phyloP scores from a whole-genome alignment of 2,888 invertebrate species.

The Lasioglossum vierecki region DNA sequence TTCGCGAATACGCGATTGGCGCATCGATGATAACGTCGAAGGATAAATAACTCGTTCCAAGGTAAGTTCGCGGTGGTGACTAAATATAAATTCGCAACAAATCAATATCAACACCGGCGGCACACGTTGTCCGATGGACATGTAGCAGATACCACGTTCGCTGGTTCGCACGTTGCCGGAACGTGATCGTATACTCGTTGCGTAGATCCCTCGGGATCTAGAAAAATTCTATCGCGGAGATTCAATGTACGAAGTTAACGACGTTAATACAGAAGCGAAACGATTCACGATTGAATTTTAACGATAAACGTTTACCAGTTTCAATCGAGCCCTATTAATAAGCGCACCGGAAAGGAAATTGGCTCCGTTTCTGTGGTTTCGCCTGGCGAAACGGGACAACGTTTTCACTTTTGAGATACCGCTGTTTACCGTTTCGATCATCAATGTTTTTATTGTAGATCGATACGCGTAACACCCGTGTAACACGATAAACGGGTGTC shows the following conservation, averaged over 20 bases:
- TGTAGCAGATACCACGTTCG: constrained; percentile 18
- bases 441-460: constrained; percentile 1
- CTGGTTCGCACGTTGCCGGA: constrained; percentile 5
- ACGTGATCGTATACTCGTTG: constrained; percentile 30
- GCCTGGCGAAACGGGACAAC: not conserved
- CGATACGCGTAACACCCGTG: not conserved
- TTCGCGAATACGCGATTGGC: not conserved
- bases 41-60: constrained; percentile 56
- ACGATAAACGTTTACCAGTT: not conserved
- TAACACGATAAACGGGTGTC: not conserved
- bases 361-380: not conserved
- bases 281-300: not conserved
- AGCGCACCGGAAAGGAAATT: constrained; percentile 3
- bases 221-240: not conserved
- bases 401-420: not conserved
- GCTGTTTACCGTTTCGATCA: constrained; percentile 7
- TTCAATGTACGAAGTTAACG: not conserved
- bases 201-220: not conserved
- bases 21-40: constrained; percentile 12
- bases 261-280: not conserved
- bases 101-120: constrained; percentile 52
- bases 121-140: constrained; percentile 37
- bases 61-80: constrained; percentile 51
- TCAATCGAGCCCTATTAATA: not conserved
- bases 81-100: constrained; percentile 67